A percentile compares a stretch with the other conserved stretches of the same genome.
These are phyloP conservation scores for Dinothrombium tinctorium DNA, from an alignment of 1,140 invertebrate genomes.

Conservation along the genomic window DNA sequence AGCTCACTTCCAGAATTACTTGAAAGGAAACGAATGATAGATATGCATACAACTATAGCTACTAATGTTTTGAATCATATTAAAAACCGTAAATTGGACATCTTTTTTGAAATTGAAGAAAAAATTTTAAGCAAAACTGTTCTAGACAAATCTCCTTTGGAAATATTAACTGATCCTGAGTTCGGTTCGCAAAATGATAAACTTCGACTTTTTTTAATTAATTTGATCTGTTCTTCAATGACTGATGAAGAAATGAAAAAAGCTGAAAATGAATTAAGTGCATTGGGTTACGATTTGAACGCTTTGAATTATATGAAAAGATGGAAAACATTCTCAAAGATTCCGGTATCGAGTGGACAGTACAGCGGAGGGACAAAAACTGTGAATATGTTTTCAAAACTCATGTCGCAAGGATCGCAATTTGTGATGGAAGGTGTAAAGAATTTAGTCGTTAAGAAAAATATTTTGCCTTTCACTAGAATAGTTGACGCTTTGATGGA, in stretches of 20 bases:
- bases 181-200: constrained; percentile 76
- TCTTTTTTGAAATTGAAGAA: constrained; percentile 90
- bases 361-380: constrained; percentile 90
- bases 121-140: constrained; percentile 55
- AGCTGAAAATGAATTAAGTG: constrained; percentile 46
- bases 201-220: constrained; percentile 79
- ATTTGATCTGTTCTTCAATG: constrained; percentile 49
- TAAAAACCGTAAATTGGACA: constrained; percentile 66
- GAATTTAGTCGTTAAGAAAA: constrained; percentile 91
- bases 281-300: constrained; percentile 58
- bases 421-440: constrained; percentile 99
- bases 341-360: constrained; percentile 30
- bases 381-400: constrained; percentile 91
- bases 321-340: constrained; percentile 34
- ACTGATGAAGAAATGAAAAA: constrained; percentile 58
- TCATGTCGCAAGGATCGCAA: constrained; percentile 84
- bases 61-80: constrained; percentile 77
- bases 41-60: constrained; percentile 94
- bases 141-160: constrained; percentile 37
- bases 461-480: constrained; percentile 71
- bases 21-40: constrained; percentile 88
- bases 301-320: constrained; percentile 61
- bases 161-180: constrained; percentile 58
- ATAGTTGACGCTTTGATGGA: constrained; percentile 80
- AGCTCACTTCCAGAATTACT: constrained; percentile 74